Percentiles rank a stretch among this genome's conserved stretches.
Evolutionary conservation across 1,140 invertebrate genomes (phyloP).

Genomic region (Lasioglossum albipes): DNA sequence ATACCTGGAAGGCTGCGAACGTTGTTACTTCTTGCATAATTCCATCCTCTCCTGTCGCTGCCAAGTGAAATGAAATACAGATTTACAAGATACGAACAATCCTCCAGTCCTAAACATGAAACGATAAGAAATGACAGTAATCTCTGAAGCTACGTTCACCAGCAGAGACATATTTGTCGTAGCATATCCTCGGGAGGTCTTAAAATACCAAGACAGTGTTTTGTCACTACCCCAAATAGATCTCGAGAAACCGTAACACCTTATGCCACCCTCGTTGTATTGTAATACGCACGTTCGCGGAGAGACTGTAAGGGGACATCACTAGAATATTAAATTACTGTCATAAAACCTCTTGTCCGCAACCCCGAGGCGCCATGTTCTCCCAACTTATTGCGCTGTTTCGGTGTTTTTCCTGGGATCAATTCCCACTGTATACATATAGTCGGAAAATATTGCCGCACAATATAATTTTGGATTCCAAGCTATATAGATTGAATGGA

Average conservation of each 20-base stretch:
- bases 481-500: too few species aligned
- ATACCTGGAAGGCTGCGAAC: too few species aligned
- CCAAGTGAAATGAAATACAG: too few species aligned
- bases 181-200: neutral
- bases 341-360: neutral
- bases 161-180: neutral
- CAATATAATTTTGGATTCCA: too few species aligned
- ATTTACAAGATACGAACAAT: too few species aligned
- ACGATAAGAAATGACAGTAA: too few species aligned
- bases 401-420: neutral
- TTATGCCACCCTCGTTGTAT: neutral
- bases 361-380: neutral
- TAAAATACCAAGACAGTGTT: neutral
- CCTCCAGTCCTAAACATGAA: too few species aligned
- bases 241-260: neutral
- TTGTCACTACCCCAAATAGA: neutral
- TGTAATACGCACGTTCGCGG: neutral
- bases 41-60: too few species aligned
- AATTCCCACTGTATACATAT: neutral
- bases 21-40: too few species aligned
- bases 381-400: neutral
- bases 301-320: neutral
- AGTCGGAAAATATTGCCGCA: too few species aligned
- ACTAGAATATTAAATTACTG: neutral
- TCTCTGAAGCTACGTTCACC: too few species aligned